Evolutionary conservation across 1,140 invertebrate genomes (phyloP).

Genomic region (Leptonema lineaticorne): DNA sequence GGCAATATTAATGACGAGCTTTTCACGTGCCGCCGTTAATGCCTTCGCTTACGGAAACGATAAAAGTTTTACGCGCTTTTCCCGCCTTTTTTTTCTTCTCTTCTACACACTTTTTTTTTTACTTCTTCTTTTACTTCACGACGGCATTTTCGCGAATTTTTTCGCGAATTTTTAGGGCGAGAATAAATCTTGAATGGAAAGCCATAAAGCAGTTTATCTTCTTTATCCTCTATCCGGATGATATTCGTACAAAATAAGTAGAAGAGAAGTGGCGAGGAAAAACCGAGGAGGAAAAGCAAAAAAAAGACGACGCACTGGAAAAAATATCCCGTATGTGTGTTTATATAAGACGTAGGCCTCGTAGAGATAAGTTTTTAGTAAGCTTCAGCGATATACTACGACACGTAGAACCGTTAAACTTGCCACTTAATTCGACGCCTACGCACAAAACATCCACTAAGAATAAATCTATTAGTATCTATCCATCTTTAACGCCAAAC

Average conservation of each 20-base stretch:
- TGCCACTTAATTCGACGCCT: conserved; percentile 25
- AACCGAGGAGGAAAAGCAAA: too few species aligned
- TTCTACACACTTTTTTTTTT: not conserved
- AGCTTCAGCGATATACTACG: conserved; percentile 29
- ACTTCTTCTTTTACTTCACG: not conserved
- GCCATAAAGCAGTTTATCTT: conserved; percentile 41
- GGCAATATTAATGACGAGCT: conserved; percentile 9
- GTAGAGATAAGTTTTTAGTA: conserved; percentile 37
- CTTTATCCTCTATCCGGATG: conserved; percentile 36
- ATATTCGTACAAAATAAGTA: conserved; percentile 37
- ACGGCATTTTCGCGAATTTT: not conserved
- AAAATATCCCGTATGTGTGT: not conserved
- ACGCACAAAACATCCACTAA: not conserved
- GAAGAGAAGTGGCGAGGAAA: too few species aligned
- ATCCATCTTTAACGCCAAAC: not conserved
- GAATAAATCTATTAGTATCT: conserved; percentile 26
- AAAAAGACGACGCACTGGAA: not conserved
- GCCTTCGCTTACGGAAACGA: not conserved
- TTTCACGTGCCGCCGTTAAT: conserved; percentile 3
- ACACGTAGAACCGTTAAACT: conserved; percentile 9
- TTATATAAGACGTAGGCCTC: conserved; percentile 9
- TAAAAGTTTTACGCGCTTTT: conserved; percentile 16
- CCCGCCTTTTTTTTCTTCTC: too few species aligned
- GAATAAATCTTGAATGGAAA: conserved; percentile 41
- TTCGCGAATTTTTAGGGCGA: conserved; percentile 33